These are phyloP conservation scores for Tympanoctomys barrerae DNA, from an alignment of 2,797 vertebrate genomes.

Conservation along the genomic window DNA sequence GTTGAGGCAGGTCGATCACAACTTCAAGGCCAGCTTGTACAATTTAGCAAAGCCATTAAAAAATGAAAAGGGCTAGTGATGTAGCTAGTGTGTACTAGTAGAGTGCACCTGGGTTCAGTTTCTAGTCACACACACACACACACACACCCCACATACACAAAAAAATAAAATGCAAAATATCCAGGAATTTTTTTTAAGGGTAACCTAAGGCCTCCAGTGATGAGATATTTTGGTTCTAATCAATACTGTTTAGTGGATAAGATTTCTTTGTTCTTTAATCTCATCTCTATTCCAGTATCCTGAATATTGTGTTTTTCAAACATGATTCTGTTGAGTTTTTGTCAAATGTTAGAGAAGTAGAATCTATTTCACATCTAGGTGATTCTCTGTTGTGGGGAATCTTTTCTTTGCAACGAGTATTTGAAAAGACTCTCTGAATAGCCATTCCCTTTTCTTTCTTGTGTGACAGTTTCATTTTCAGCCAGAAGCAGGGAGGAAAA, in stretches of 20 bases:
- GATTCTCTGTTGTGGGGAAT: conserved; percentile 20
- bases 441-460: conserved; percentile 42
- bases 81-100: neutral
- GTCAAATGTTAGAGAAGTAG: conserved; percentile 1
- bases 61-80: neutral
- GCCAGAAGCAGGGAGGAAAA: neutral
- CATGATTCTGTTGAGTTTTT: neutral
- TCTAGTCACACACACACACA: neutral
- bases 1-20: neutral
- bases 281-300: neutral
- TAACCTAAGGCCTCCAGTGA: neutral
- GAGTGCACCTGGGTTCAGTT: neutral
- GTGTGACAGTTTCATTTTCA: conserved; percentile 58
- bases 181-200: conserved; percentile 10
- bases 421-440: conserved; percentile 60
- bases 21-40: neutral
- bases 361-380: conserved; percentile 8
- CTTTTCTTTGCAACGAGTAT: conserved; percentile 35
- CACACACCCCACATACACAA: neutral
- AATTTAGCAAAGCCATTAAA: neutral
- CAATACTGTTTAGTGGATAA: neutral
- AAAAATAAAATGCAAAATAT: neutral
- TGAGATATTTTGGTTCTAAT: neutral
- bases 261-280: conserved; percentile 48
- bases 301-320: conserved; percentile 25